A percentile compares a stretch with the other conserved stretches of the same genome.
Evolutionary conservation across 2,113 vertebrate genomes (phyloP).

Genomic region (Xiphophorus maculatus): DNA sequence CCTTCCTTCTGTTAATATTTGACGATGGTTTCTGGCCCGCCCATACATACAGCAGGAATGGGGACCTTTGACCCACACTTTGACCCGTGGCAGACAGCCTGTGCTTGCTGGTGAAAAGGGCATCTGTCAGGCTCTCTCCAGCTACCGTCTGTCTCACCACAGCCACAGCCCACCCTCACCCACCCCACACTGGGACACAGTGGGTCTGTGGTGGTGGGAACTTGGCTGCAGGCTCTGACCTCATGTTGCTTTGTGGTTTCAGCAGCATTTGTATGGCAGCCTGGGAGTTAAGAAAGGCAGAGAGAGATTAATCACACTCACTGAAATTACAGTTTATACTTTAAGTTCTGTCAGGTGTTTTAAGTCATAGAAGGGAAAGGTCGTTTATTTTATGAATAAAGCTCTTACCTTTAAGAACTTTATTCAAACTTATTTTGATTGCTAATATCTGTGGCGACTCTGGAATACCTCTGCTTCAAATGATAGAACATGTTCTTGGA

Average conservation of each 20-base stretch:
- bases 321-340: background rate
- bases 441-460: background rate
- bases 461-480: background rate
- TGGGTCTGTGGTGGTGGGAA: conserved; percentile 14
- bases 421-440: background rate
- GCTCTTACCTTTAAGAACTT: background rate
- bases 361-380: background rate
- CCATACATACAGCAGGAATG: conserved; percentile 20
- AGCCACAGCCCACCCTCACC: conserved; percentile 1
- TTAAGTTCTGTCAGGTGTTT: background rate
- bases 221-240: conserved; percentile 37
- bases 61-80: conserved; percentile 47
- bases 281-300: background rate
- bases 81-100: conserved; percentile 50
- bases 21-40: conserved; percentile 10
- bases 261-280: conserved; percentile 13
- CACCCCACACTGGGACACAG: background rate
- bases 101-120: conserved; percentile 43
- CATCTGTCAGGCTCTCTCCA: conserved; percentile 55
- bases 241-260: conserved; percentile 27
- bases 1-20: background rate
- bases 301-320: background rate
- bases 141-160: conserved; percentile 55
- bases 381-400: background rate
- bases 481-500: background rate